Evolutionary conservation across 2,797 vertebrate species (phyloP).

Genomic region (Halcyon smyrnensis): DNA sequence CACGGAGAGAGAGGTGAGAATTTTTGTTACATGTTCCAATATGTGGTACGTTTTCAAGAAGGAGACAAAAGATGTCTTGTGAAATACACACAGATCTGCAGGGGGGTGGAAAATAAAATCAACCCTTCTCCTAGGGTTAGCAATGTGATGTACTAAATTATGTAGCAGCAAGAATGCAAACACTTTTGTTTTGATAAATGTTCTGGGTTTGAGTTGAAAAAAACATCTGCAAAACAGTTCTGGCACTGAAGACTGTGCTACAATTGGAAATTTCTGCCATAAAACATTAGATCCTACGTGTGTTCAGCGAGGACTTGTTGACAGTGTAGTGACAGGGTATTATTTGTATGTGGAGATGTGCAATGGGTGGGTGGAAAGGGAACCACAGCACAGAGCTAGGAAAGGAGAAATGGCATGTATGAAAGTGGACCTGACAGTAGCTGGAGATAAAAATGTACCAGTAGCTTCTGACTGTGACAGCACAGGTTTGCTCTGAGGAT

Average conservation of each 20-base stretch:
- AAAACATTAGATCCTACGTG: not conserved
- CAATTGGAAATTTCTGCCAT: not conserved
- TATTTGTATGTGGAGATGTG: not conserved
- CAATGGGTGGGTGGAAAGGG: not conserved
- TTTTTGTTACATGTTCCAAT: accelerated
- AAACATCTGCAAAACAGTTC: not conserved
- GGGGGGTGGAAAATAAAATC: not conserved
- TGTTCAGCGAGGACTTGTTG: not conserved
- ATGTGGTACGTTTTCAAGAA: not conserved
- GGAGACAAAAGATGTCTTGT: not conserved
- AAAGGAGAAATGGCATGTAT: not conserved
- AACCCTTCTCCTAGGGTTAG: not conserved
- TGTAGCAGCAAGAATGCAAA: not conserved
- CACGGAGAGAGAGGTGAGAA: too few relatives aligned
- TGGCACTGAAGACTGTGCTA: not conserved
- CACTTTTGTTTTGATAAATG: not conserved
- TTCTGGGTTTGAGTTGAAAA: not conserved
- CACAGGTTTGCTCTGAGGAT: not conserved
- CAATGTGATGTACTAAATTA: not conserved
- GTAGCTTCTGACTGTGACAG: not conserved
- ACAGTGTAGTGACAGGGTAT: not conserved
- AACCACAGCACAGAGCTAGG: not conserved
- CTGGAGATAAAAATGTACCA: not conserved
- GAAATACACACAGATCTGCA: not conserved
- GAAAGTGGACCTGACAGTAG: not conserved